phyloP scores from a whole-genome alignment of 2,888 invertebrate species.

The Lasius fuliginosus region DNA sequence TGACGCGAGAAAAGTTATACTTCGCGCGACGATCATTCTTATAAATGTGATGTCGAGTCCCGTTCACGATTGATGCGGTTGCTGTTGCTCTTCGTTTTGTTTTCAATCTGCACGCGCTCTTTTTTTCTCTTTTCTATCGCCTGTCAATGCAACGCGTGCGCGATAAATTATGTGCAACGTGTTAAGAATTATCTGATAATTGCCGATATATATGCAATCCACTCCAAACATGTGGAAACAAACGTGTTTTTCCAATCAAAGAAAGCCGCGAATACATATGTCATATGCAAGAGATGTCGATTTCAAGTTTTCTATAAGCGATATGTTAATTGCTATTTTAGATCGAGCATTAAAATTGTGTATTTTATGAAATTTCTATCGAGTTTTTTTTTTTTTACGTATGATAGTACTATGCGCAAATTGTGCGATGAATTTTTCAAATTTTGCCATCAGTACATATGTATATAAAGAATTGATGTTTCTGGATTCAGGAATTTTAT shows the following conservation, averaged over 20 bases:
- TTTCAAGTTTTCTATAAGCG: not conserved
- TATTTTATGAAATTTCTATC: not conserved
- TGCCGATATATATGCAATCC: constrained; percentile 30
- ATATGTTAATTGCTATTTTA: not conserved
- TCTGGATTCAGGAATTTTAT: not conserved
- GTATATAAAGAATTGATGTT: not conserved
- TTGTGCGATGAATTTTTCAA: not conserved
- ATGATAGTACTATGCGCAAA: not conserved
- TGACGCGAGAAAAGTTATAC: constrained; percentile 21
- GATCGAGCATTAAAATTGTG: not conserved
- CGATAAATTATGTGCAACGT: constrained; percentile 10
- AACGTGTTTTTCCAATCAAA: not conserved
- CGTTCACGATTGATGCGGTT: constrained; percentile 35
- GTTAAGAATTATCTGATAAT: constrained; percentile 25
- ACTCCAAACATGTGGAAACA: not conserved
- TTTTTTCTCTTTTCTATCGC: constrained; percentile 5
- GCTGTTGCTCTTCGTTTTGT: not conserved
- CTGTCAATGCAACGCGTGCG: constrained; percentile 26
- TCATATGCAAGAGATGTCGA: not conserved
- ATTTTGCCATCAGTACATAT: not conserved
- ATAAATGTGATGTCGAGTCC: not conserved
- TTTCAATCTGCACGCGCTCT: not conserved
- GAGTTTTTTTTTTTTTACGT: not conserved
- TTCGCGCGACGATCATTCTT: constrained; percentile 14
- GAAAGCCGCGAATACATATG: constrained; percentile 6